Conservation (phyloP, 2,888 invertebrate genomes). For the Cylindroiulus punctatus region DNA sequence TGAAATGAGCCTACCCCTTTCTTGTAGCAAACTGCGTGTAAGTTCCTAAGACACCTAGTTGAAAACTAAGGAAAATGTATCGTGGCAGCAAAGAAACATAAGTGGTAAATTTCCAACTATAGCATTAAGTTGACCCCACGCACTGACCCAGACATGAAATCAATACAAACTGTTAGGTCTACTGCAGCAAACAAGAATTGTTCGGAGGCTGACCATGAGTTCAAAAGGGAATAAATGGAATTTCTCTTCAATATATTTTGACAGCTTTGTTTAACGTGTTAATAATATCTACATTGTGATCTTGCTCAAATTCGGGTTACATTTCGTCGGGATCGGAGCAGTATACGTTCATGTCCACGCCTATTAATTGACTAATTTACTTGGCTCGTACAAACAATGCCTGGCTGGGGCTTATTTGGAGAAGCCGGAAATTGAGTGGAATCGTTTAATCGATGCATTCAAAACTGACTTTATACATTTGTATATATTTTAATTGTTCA, state of each 20-base stretch:
- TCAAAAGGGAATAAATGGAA: conserved; percentile 17
- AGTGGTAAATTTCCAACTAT: conserved; percentile 15
- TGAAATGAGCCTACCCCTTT: conserved; percentile 20
- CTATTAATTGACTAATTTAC: conserved; percentile 36
- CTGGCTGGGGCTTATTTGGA: conserved; percentile 4
- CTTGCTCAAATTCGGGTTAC: conserved; percentile 40
- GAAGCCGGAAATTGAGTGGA: conserved; percentile 45
- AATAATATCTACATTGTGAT: conserved; percentile 43
- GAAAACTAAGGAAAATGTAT: not conserved
- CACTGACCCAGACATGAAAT: conserved; percentile 15
- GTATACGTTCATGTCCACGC: conserved; percentile 30
- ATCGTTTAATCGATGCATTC: conserved; percentile 45
- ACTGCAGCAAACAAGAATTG: not conserved
- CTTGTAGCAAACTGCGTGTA: not conserved
- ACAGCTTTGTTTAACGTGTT: conserved; percentile 45
- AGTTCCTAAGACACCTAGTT: not conserved
- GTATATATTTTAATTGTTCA: conserved; percentile 51
- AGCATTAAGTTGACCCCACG: conserved; percentile 8
- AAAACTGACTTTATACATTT: conserved; percentile 45
- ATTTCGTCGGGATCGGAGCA: not conserved
- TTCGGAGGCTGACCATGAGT: conserved; percentile 22
- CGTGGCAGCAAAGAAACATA: not conserved
- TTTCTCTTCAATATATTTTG: conserved; percentile 38
- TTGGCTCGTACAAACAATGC: conserved; percentile 25
- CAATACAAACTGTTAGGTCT: not conserved